Conservation (phyloP, 1,140 invertebrate genomes). For the Apis florea region DNA sequence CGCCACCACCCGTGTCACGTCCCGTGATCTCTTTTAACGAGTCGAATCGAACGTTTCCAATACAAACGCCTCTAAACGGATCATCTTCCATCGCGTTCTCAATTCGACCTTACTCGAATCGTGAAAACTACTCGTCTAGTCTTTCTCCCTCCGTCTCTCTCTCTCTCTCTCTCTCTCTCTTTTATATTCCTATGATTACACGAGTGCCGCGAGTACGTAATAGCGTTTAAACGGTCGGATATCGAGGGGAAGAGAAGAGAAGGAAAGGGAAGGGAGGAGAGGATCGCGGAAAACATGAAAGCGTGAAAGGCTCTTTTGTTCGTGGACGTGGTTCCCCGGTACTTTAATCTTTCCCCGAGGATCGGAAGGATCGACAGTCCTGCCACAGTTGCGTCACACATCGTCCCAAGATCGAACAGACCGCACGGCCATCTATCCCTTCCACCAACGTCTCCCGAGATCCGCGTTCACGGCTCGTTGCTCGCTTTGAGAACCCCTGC, state of each 20-base stretch:
- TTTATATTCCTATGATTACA: background rate
- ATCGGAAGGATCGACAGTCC: conserved; percentile 52
- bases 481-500: conserved; percentile 62
- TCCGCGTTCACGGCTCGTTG: conserved; percentile 40
- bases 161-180: background rate
- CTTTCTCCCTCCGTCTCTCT: background rate
- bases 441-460: conserved; percentile 27
- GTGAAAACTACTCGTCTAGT: background rate
- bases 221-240: conserved; percentile 1
- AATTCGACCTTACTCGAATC: background rate
- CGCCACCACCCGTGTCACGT: conserved; percentile 17
- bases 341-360: conserved; percentile 53
- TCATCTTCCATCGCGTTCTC: background rate
- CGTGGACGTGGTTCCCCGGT: background rate
- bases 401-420: conserved; percentile 57
- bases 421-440: conserved; percentile 50
- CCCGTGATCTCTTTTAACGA: conserved; percentile 21
- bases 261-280: background rate
- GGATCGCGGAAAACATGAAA: conserved; percentile 18
- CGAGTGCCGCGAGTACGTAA: no score
- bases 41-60: conserved; percentile 8
- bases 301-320: conserved; percentile 15
- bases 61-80: background rate
- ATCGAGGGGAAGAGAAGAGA: background rate
- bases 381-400: conserved; percentile 59